Evolutionary conservation across 2,797 vertebrate genomes (phyloP), one percentile per base, ranked within the genome.

Genomic region (Sebastes glaucus): DNA sequence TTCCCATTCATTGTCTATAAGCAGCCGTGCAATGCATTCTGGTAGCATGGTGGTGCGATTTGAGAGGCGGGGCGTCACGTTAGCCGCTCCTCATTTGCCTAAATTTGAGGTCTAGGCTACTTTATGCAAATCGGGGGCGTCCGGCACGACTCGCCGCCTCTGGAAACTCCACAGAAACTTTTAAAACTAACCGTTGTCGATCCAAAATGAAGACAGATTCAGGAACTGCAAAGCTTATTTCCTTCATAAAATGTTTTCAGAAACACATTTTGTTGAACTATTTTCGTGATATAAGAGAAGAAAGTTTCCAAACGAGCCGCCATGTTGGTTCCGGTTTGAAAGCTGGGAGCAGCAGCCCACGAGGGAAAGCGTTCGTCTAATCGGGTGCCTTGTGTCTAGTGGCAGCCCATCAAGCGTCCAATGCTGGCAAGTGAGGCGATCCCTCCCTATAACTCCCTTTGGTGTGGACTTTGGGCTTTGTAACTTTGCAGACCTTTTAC

Each of bases 11-110:
- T 46, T 46, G 42, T 46, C 16, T 46, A 46, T 38, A 46, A 46
- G 16, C 42, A 46, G 42, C 3, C 7, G 7, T 49, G 16, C 42
- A 49, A 49, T 49, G 42, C 42, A 49, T 49, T 49, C 42, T 49
- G 42, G 42, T 49, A 49, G 42, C 3, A 20, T 49, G 42, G 42
- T 0, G 6, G 42, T 46, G 16, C 42, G 42, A 46, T 46, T 46
- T 46, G 42, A 46, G 42, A 46, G 0, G 42, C 3, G 0, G 7
- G 18, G 46, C 1, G 0, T 52, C 46, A 52, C 18, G 4, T 52
- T 52, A 0, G 46, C 46, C 18, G 7, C 18, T 49, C 46, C 46
- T 49, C 46, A 49, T 49, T 49, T 49, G 4, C 7, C 18, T 49
- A 49, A 9, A 49, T 49, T 49, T 49, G 46, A 49, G 4, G 18